phyloP scores from a whole-genome alignment of 2,113 vertebrate species.

The Gavialis gangeticus region DNA sequence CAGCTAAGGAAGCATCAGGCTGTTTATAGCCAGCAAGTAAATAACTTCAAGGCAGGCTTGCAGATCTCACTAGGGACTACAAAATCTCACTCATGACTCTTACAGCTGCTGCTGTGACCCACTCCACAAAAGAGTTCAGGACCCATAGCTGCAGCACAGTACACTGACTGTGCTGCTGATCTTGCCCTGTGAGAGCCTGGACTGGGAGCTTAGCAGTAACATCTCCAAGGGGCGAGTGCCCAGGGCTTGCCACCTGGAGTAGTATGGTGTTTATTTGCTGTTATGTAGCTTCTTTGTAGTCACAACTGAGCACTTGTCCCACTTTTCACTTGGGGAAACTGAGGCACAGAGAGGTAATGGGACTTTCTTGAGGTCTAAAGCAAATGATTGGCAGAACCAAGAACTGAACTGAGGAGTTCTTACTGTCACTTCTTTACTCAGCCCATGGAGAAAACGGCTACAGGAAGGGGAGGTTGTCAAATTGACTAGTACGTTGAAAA shows the following conservation, averaged over 20 bases:
- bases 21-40: accelerated
- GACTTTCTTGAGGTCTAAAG: background rate
- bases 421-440: background rate
- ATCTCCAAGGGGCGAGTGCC: background rate
- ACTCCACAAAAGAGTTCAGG: background rate
- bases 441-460: background rate
- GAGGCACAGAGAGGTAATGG: accelerated
- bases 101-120: background rate
- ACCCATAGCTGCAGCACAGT: background rate
- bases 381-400: background rate
- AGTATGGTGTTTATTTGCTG: background rate
- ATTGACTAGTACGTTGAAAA: background rate
- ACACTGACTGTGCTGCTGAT: background rate
- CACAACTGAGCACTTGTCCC: background rate
- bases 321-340: background rate
- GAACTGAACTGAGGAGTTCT: background rate
- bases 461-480: background rate
- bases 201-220: background rate
- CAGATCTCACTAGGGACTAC: background rate
- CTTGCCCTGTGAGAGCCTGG: background rate
- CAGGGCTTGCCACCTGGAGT: background rate
- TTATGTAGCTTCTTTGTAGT: background rate
- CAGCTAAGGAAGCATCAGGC: background rate
- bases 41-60: background rate
- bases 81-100: background rate